These are phyloP conservation scores for Archocentrus centrarchus DNA, from an alignment of 2,113 vertebrate species.

Conservation along the genomic window DNA sequence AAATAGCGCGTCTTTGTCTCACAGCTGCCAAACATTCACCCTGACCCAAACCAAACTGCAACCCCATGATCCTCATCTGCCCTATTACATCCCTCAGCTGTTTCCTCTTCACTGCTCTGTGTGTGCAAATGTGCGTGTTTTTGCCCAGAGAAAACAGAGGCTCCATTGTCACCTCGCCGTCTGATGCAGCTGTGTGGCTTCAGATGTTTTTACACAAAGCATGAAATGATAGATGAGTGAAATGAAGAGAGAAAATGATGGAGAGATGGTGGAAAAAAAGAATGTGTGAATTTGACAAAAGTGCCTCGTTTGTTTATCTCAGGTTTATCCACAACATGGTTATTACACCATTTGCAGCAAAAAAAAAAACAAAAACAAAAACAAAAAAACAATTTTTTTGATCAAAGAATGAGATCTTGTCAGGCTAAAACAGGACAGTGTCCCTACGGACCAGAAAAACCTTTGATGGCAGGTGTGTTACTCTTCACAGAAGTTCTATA, in stretches of 20 bases:
- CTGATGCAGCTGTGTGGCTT: constrained; percentile 69
- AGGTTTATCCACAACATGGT: not conserved
- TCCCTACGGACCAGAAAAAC: not conserved
- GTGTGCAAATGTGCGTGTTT: constrained; percentile 48
- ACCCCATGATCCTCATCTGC: constrained; percentile 83
- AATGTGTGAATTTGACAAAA: constrained; percentile 1
- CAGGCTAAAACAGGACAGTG: not conserved
- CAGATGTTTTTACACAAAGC: constrained; percentile 71
- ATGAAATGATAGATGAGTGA: constrained; percentile 59
- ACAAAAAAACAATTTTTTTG: not conserved
- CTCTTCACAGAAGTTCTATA: not conserved
- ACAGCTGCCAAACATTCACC: constrained; percentile 70
- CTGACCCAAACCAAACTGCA: constrained; percentile 73
- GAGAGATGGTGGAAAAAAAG: constrained; percentile 11
- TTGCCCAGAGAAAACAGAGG: constrained; percentile 65
- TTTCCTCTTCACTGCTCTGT: constrained; percentile 57
- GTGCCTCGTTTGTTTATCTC: not conserved
- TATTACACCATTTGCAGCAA: not conserved
- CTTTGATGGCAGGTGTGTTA: not conserved
- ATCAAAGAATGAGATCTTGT: not conserved
- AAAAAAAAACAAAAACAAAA: not conserved
- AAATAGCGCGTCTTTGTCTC: constrained; percentile 71
- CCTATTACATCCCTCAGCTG: constrained; percentile 82
- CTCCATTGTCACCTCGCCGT: constrained; percentile 54
- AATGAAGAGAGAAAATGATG: constrained; percentile 19